Conservation (phyloP, 2,113 vertebrate genomes). For the Colistium nudipinnis region DNA sequence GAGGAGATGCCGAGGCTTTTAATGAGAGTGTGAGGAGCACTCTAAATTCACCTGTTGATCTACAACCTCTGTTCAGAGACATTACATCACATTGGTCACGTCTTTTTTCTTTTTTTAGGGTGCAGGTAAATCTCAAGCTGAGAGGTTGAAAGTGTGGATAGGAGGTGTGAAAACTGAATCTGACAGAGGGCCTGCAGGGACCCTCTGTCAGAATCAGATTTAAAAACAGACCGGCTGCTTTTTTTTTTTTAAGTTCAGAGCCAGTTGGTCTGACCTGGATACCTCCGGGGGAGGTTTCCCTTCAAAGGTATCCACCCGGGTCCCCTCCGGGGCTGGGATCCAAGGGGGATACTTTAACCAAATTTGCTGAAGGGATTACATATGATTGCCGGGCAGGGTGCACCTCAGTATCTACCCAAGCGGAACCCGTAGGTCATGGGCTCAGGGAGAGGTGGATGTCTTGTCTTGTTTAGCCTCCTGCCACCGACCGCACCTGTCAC, state of each 20-base stretch:
- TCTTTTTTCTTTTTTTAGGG: too few relatives aligned
- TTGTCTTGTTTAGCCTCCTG: neutral
- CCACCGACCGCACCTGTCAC: neutral
- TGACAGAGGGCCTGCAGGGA: neutral
- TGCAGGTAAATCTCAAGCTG: too few relatives aligned
- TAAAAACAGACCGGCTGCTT: neutral
- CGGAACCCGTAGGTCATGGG: neutral
- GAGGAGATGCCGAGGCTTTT: neutral
- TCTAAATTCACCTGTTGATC: neutral
- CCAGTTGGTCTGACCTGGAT: conserved; percentile 18
- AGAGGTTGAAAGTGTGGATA: too few relatives aligned
- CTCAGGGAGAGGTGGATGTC: neutral
- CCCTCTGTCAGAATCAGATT: neutral
- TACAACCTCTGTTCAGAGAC: too few relatives aligned
- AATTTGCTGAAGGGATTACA: conserved; percentile 4
- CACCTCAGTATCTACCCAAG: neutral
- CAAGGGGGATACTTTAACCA: neutral
- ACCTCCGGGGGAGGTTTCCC: neutral
- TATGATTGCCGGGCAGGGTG: conserved; percentile 5
- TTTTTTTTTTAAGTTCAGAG: conserved; percentile 37
- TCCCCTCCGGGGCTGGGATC: neutral
- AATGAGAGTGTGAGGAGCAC: neutral
- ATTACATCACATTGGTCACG: too few relatives aligned
- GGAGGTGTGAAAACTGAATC: too few relatives aligned
- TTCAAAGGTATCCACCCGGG: conserved; percentile 3